These are phyloP conservation scores for Misgurnus mizolepis DNA, from an alignment of 2,113 vertebrate species.

Conservation along the genomic window DNA sequence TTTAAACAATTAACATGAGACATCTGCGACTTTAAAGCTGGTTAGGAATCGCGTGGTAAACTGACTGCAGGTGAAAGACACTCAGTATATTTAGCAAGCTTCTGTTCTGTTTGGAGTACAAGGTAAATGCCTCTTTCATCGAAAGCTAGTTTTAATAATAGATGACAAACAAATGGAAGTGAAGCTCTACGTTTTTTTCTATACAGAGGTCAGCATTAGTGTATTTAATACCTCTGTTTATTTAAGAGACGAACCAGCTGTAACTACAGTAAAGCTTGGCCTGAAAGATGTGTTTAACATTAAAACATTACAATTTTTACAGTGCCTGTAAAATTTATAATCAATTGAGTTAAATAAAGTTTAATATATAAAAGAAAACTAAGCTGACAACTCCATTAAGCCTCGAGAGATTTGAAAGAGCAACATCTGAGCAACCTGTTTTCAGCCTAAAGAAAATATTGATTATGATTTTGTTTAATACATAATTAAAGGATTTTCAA, in stretches of 20 bases:
- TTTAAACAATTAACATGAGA: background rate
- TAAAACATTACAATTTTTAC: background rate
- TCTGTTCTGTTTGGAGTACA: background rate
- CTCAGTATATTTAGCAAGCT: background rate
- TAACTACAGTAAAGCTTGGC: background rate
- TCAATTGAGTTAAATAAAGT: too few relatives aligned
- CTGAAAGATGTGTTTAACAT: background rate
- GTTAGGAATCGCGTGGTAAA: background rate
- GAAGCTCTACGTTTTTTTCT: background rate
- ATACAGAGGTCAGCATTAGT: slow-evolving; percentile 9
- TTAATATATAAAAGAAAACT: too few relatives aligned
- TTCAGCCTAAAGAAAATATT: background rate
- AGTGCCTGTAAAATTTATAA: background rate
- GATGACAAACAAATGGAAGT: slow-evolving; percentile 16
- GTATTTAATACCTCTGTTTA: slow-evolving; percentile 4
- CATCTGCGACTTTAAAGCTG: too few relatives aligned
- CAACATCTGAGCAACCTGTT: too few relatives aligned
- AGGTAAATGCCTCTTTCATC: slow-evolving; percentile 28
- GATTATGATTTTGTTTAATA: too few relatives aligned
- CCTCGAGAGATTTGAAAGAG: too few relatives aligned
- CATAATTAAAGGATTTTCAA: background rate
- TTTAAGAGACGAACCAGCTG: slow-evolving; percentile 2
- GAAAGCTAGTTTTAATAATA: slow-evolving; percentile 25
- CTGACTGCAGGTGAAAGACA: slow-evolving; percentile 3
- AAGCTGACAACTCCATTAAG: too few relatives aligned